Base-by-base conservation (phyloP, 1,140 invertebrate species). In the Dinoponera quadriceps region DNA sequence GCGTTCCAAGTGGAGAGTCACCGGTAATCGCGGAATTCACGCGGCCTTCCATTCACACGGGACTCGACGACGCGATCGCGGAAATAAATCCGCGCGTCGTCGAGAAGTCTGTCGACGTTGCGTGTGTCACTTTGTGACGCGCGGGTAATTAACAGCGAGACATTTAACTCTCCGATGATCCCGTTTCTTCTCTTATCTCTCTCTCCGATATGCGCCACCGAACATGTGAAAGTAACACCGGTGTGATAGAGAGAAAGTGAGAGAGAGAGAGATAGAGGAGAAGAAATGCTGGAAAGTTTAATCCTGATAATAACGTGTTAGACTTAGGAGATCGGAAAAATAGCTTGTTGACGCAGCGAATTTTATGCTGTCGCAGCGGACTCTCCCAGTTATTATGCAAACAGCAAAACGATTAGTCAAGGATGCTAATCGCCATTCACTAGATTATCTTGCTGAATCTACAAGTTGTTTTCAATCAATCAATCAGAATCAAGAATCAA, bases 111-210 rank as follows among this genome's bases (percentile, higher is more conserved):
- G 54, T 22, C 38, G 3, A 55, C 44, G 65, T 66, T 82, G 11
- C 63, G 22, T 29, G 9, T 84, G 82, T 88, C 85, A 88, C 75
- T 88, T 73, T 68, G 59, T 48, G 29, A 14, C 62, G 48, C 59
- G 82, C 87, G 86, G 85, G 87, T 88, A 85, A 88, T 88, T 88
- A 88, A 88, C 85, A 71, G 65, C 3, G 49, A 4, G 18, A 18
- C 65, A 44, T 74, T 87, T 82, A 84, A 75, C 49, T 29, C 14
- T 78, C 13, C n/a, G 18, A 20, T 54, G 4, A 27, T 2, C 29
- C n/a, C 11, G 18, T 3, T n/a, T 49, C 18, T 82, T 71, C 48
- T 69, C 14, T n/a, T 63, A n/a, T 68, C 57, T 20, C 48, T 62
- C 27, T 57, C 18, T 38, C 11, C 51, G 38, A 44, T n/a, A 0